Evolutionary conservation across 2,113 vertebrate genomes (phyloP), one percentile per base, ranked within the genome.

Genomic region (Chascanopsetta lugubris): DNA sequence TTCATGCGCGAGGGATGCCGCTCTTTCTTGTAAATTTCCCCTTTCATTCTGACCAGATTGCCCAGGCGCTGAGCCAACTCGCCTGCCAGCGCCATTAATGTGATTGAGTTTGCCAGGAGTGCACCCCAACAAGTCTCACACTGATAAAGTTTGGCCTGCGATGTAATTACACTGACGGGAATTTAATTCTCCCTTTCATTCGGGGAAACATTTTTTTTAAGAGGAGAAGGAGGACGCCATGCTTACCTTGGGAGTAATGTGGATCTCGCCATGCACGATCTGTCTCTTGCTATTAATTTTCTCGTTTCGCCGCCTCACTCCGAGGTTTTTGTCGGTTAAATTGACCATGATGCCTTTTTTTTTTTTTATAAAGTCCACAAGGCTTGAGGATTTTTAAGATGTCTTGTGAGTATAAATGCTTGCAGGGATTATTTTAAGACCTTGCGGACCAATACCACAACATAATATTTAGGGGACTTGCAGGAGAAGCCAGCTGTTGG

Each of bases 121-220:
- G 64, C 82, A 82, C 61, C 24, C 75, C 76, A 88, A 89, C 88
- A 75, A 71, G 85, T 82, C 80, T 87, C 77, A 55, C 47, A 68
- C 78, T 78, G 82, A 80, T 77, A 55, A 87, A 66, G 81, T 77
- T 82, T 80, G 83, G 67, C 63, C 71, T 66, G 54, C 75, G 77
- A 77, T 87, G 49, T 75, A 86, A 87, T 86, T 84, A 76, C 64
- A 65, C 30, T 61, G 50, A 65, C 51, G 59, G 66, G 26, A 78
- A 64, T 55, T 60, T 69, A 67, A 80, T 86, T 80, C 18, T 75
- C 70, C n/a, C n/a, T 79, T 88, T 67, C 21, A 63, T 69, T 75
- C 69, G 56, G 75, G 79, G 51, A 80, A 77, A 73, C 68, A 68
- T 81, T 65, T 40, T 46, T 66, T 79, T 48, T 46, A 29, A 86